Conservation (phyloP, 1,140 invertebrate species). For the Panagrolaimus sp. region DNA sequence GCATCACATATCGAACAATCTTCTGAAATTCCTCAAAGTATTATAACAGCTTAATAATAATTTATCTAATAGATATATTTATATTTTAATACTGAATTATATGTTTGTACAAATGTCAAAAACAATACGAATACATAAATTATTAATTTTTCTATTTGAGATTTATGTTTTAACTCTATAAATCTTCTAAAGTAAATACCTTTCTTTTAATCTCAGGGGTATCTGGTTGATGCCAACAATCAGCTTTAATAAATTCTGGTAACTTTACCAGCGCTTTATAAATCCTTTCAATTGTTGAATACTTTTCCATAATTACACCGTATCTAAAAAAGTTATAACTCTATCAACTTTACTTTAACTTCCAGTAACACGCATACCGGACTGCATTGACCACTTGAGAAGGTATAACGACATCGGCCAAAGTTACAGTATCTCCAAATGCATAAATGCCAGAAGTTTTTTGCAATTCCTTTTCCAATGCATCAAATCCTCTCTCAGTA, state of each 20-base stretch:
- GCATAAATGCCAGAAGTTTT: slow-evolving; percentile 82
- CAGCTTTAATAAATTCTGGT: slow-evolving; percentile 78
- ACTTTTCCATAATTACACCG: slow-evolving; percentile 79
- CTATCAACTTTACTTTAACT: neutral
- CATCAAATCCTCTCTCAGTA: slow-evolving; percentile 77
- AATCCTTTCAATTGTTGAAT: slow-evolving; percentile 79
- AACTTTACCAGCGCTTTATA: slow-evolving; percentile 68
- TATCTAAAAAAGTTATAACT: slow-evolving; percentile 64
- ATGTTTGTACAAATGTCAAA: no score
- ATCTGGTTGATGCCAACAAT: slow-evolving; percentile 82
- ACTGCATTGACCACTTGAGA: slow-evolving; percentile 85
- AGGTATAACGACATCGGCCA: slow-evolving; percentile 88
- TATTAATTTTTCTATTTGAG: neutral
- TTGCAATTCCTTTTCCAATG: slow-evolving; percentile 77
- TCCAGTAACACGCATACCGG: slow-evolving; percentile 64
- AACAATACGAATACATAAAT: no score
- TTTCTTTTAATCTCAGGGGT: slow-evolving; percentile 33
- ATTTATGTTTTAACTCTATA: neutral
- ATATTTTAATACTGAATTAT: no score
- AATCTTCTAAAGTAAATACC: neutral
- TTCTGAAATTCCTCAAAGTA: no score
- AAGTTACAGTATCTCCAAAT: slow-evolving; percentile 80
- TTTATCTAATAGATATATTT: no score
- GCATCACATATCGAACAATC: neutral
- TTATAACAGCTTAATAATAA: no score